Percentiles rank a stretch among this genome's conserved stretches.
phyloP scores from a whole-genome alignment of 2,113 vertebrate genomes.

The Bothrops jararaca region DNA sequence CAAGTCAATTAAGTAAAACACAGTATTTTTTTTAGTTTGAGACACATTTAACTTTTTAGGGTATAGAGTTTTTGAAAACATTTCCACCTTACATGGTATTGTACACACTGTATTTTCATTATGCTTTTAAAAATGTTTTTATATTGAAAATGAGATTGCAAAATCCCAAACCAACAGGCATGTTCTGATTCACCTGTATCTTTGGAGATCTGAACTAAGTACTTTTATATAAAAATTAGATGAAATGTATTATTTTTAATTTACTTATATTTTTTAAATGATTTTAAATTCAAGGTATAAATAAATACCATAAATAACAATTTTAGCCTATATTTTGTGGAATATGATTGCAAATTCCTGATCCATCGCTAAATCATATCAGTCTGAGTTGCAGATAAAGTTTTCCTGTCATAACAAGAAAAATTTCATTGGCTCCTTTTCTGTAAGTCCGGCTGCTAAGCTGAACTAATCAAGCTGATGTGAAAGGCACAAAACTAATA shows the following conservation, averaged over 20 bases:
- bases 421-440: neutral
- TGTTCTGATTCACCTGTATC: neutral
- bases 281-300: neutral
- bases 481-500: neutral
- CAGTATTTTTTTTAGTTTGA: neutral
- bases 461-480: neutral
- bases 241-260: neutral
- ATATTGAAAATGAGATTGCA: neutral
- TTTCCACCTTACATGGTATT: neutral
- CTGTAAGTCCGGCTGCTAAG: neutral
- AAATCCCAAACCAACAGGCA: neutral
- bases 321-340: neutral
- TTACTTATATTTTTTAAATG: neutral
- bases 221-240: neutral
- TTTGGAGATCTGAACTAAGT: neutral
- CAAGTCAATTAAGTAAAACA: neutral
- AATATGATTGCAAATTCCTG: neutral
- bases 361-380: neutral
- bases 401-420: neutral
- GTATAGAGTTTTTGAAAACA: neutral
- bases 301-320: neutral
- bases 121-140: neutral
- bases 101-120: neutral
- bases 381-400: neutral
- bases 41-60: neutral